Base-by-base conservation (phyloP, 1,140 invertebrate genomes). In the Sycophaga agraensis region DNA sequence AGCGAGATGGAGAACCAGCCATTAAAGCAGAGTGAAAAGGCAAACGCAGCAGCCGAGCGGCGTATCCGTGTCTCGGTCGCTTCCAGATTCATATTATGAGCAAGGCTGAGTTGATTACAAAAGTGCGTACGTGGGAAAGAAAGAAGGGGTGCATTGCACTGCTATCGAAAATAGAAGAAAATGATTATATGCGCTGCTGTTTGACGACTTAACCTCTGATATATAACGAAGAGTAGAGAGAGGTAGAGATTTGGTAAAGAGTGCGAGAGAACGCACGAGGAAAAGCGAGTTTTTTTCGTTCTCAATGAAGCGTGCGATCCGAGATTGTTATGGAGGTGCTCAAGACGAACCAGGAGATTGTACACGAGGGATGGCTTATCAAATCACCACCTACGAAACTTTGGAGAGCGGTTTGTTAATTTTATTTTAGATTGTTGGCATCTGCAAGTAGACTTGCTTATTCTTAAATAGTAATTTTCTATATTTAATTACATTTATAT, bases 371-470 rank as follows among this genome's bases (percentile, higher is more conserved):
- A 60, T 95, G 92, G 92, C 84, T 96, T 46, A 93, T 91, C 45
- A 96, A 96, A 84, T 95, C 93, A 49, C 93, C 93, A 61, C 93
- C 93, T 26, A 87, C 89, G 40, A 94, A 93, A 81, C 88, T 94
- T 70, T 93, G 90, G 87, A 85, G 90, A 85, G 92, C 91, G 74
- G 93, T 95, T 84, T 87, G 90, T 89, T 8, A 37, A 42, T 26
- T 22, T 40, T 31, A 19, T 7, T 48, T 12, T 6, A 31, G 28
- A 31, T 31, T 31, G 28, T 31, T n/a, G n/a, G n/a, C n/a, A n/a
- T n/a, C n/a, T n/a, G n/a, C n/a, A n/a, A n/a, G n/a, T n/a, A n/a
- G n/a, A n/a, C n/a, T n/a, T n/a, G 28, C 28, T 31, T 31, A 4
- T 4, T 31, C 4, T 31, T 31, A 6, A 4, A 6, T 31, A 31